These are phyloP conservation scores for Globia sparganii DNA, from an alignment of 2,888 invertebrate genomes.

Conservation along the genomic window DNA sequence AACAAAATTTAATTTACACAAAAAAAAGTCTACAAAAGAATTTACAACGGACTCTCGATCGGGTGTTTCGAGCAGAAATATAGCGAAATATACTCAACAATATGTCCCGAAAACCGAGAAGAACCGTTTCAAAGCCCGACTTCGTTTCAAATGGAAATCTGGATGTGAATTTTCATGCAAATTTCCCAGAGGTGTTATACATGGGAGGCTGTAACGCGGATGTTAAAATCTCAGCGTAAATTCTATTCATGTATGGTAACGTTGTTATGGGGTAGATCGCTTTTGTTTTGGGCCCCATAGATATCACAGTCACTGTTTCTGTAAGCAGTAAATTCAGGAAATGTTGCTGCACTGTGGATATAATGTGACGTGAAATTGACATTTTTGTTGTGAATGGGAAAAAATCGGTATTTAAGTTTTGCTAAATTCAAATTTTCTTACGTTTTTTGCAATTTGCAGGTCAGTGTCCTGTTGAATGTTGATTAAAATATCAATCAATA, in stretches of 20 bases:
- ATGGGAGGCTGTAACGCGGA: conserved; percentile 56
- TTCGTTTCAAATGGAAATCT: conserved; percentile 72
- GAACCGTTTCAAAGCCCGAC: conserved; percentile 64
- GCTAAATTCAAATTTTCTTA: not conserved
- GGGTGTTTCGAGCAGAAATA: conserved; percentile 40
- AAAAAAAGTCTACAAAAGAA: conserved; percentile 21
- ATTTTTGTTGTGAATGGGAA: not conserved
- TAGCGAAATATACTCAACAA: conserved; percentile 57
- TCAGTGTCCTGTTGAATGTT: not conserved
- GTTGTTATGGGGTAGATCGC: conserved; percentile 52
- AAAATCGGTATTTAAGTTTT: not conserved
- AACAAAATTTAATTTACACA: conserved; percentile 8
- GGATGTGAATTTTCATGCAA: conserved; percentile 71
- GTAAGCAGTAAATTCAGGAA: not conserved
- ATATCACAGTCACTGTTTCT: conserved; percentile 1
- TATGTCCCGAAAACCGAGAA: conserved; percentile 63
- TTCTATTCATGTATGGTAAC: conserved; percentile 66
- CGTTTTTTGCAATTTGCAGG: not conserved
- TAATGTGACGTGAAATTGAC: not conserved
- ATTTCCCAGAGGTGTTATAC: conserved; percentile 70
- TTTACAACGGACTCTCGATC: conserved; percentile 29
- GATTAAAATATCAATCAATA: not conserved
- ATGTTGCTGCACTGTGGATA: conserved; percentile 3
- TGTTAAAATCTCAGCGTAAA: conserved; percentile 66
- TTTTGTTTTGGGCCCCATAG: conserved; percentile 60